Evolutionary conservation across 2,888 invertebrate genomes (phyloP).

Genomic region (Dusona sp.): DNA sequence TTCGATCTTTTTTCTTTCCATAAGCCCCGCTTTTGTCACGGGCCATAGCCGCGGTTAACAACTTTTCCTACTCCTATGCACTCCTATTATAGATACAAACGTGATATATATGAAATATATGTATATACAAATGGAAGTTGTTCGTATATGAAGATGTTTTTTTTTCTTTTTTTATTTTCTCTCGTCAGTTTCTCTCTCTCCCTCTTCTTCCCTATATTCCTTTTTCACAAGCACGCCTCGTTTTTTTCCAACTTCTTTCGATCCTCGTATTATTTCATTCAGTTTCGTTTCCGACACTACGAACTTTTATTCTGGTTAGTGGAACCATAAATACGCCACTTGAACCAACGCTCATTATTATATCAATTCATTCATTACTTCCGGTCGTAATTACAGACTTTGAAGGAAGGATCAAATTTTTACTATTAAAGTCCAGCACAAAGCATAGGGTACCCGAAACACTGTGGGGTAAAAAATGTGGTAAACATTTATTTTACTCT

Average conservation of each 20-base stretch:
- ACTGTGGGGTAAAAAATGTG: no score
- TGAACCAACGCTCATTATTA: background rate
- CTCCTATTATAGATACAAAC: conserved; percentile 48
- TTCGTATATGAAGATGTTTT: conserved; percentile 14
- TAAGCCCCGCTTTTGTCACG: conserved; percentile 77
- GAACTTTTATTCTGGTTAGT: conserved; percentile 43
- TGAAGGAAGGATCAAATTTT: background rate
- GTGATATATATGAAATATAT: no score
- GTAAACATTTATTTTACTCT: no score
- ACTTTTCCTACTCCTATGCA: conserved; percentile 64
- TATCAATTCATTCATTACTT: background rate
- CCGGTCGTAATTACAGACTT: background rate
- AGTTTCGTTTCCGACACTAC: conserved; percentile 30
- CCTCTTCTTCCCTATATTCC: conserved; percentile 15
- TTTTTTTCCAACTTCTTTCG: conserved; percentile 12
- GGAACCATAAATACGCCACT: conserved; percentile 14
- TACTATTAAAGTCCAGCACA: no score
- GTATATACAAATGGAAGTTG: conserved; percentile 46
- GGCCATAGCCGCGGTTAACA: conserved; percentile 79
- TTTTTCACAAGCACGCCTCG: background rate
- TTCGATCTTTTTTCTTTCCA: conserved; percentile 31
- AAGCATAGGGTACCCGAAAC: no score
- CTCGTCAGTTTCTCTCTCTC: conserved; percentile 8
- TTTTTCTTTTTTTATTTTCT: conserved; percentile 1
- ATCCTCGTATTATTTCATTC: conserved; percentile 3